Percentiles rank a stretch among this genome's conserved stretches.
Conservation (phyloP, 2,888 invertebrate genomes). For the Loripinus fragilis region DNA sequence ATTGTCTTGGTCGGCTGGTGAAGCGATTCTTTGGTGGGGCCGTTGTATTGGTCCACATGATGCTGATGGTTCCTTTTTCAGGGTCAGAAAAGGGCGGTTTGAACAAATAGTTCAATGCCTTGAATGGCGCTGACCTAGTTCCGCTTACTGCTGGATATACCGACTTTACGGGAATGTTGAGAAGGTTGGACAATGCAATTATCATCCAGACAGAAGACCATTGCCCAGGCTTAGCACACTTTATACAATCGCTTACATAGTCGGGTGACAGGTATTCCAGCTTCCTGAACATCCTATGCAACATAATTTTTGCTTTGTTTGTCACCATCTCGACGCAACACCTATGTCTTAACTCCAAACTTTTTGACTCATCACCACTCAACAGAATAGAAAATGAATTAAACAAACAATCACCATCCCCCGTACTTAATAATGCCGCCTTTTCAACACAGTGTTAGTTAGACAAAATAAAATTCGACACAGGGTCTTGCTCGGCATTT, state of each 20-base stretch:
- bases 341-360: not conserved
- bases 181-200: slow-evolving; percentile 29
- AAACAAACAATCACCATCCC: not conserved
- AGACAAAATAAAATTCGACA: not conserved
- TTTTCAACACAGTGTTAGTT: not conserved
- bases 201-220: slow-evolving; percentile 28
- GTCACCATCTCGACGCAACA: not conserved
- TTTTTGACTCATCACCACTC: not conserved
- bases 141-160: slow-evolving; percentile 35
- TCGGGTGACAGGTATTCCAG: slow-evolving; percentile 18
- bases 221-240: slow-evolving; percentile 23
- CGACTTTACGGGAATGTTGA: slow-evolving; percentile 21
- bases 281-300: not conserved
- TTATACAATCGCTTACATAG: slow-evolving; percentile 3
- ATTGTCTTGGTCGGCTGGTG: not conserved
- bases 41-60: not conserved
- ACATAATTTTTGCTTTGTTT: not conserved
- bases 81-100: not conserved
- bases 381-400: not conserved
- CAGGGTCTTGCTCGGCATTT: not conserved
- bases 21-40: not conserved
- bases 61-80: not conserved
- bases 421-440: not conserved
- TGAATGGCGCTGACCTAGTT: slow-evolving; percentile 16
- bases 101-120: not conserved